Evolutionary conservation across 53 echinoderm and acorn worm genomes (phyloP), one percentile per base, ranked within the genome.

Genomic region (Patiria pectinifera): DNA sequence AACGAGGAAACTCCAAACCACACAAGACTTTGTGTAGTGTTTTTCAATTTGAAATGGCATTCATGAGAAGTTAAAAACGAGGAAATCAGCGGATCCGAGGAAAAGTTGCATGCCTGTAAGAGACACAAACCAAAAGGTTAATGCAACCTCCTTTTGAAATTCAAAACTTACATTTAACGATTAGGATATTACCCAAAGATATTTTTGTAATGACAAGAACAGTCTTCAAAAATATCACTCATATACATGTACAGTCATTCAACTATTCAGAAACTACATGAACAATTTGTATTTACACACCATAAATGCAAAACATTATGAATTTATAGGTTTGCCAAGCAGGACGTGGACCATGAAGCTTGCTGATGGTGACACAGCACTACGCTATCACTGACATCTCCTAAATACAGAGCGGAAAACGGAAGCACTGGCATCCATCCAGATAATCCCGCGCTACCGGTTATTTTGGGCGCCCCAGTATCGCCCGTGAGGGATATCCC

Each of bases 391-490:
- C 48, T 61, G 81, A 60, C 69, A 70, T 90, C 80, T 81, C 81
- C 48, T 45, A 45, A 80, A 80, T 69, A 62, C 90, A 47, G 22
- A 81, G 18, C 80, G 90, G 90, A 90, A 90, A 69, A 16, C 90
- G 80, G 80, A 90, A 80, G 22, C 45, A 66, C 81, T 90, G 90
- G 90, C 90, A 90, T 46, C 48, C 69, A 22, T 69, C 90, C 90
- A 90, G 90, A 90, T 90, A 90, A 90, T 66, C 23, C 15, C 69
- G 15, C 16, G 11, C 81, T 90, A 90, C 90, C 24, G 90, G 49
- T 66, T 90, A 90, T 90, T 90, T 90, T 80, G 80, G 79, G 81
- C 48, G 6, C 61, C 26, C 18, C 13, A 43, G 76, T 19, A 15
- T 46, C 48, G 62, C 60, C 59, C 59, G 71, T 35, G 23, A 90